phyloP scores from a whole-genome alignment of 1,140 invertebrate species.

The Pseudomyrmex gracilis region DNA sequence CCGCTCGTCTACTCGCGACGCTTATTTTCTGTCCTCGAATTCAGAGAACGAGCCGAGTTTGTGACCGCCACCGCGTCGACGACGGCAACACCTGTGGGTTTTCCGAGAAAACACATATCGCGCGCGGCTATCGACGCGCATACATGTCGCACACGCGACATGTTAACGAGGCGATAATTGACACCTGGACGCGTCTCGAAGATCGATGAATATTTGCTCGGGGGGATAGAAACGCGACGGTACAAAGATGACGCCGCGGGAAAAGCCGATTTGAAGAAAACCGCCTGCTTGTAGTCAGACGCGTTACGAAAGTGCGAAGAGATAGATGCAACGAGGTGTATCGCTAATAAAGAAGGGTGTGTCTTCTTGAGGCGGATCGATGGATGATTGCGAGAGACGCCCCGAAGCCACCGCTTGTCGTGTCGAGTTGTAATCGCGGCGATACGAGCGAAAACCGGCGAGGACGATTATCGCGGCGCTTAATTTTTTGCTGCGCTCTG shows the following conservation, averaged over 20 bases:
- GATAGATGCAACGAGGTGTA: conserved; percentile 1
- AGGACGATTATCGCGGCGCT: conserved; percentile 38
- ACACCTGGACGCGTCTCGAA: conserved; percentile 45
- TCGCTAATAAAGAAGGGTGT: conserved; percentile 28
- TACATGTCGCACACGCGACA: neutral
- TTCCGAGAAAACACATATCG: conserved; percentile 58
- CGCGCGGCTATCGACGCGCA: conserved; percentile 16
- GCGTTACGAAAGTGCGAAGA: conserved; percentile 18
- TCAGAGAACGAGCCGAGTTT: conserved; percentile 56
- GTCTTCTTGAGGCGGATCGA: conserved; percentile 9
- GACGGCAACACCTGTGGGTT: conserved; percentile 50
- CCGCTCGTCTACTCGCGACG: conserved; percentile 30
- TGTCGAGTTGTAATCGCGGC: neutral
- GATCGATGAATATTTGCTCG: conserved; percentile 46
- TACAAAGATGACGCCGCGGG: neutral
- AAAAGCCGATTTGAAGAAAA: neutral
- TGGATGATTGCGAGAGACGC: conserved; percentile 10
- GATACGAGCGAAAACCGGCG: conserved; percentile 6
- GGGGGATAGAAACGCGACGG: neutral
- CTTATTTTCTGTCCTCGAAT: conserved; percentile 72
- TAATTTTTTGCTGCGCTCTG: conserved; percentile 30
- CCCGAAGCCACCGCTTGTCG: conserved; percentile 13
- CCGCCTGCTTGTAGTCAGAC: conserved; percentile 9
- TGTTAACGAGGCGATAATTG: conserved; percentile 70
- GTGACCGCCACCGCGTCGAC: conserved; percentile 9